A percentile compares a stretch with the other conserved stretches of the same genome.
Conservation (phyloP, 2,888 invertebrate species). For the Eupithecia dodoneata region DNA sequence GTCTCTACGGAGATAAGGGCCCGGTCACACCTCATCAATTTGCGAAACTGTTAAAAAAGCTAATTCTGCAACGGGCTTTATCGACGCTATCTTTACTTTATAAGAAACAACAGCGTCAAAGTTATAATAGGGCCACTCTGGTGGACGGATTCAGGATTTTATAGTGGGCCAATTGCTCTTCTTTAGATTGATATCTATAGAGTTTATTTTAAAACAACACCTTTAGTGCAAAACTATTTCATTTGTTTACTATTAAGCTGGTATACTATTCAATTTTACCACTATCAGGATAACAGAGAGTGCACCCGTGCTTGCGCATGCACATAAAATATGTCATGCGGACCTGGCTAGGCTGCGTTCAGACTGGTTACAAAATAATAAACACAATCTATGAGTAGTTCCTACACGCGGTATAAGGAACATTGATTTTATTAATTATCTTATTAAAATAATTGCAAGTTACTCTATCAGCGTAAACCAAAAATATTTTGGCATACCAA, state of each 20-base stretch:
- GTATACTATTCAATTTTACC: neutral
- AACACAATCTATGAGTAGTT: neutral
- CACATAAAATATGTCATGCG: too few species aligned
- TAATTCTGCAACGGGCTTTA: constrained; percentile 55
- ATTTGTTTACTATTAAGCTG: neutral
- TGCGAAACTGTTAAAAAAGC: constrained; percentile 55
- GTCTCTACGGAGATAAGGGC: constrained; percentile 46
- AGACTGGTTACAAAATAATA: neutral
- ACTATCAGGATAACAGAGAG: neutral
- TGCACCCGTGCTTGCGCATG: too few species aligned
- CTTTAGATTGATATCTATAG: neutral
- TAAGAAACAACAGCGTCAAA: constrained; percentile 43
- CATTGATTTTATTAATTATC: neutral
- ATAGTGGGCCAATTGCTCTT: constrained; percentile 9
- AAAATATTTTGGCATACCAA: neutral
- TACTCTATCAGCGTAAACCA: neutral
- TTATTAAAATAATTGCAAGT: neutral
- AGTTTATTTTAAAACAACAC: neutral
- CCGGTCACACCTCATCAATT: constrained; percentile 59
- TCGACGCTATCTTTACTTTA: constrained; percentile 44
- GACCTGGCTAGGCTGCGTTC: too few species aligned
- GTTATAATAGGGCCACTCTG: constrained; percentile 42
- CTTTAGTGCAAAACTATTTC: neutral
- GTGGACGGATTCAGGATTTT: constrained; percentile 43
- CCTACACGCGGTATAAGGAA: neutral